Base-by-base conservation (phyloP, 2,113 vertebrate genomes). In the Clarias magur region DNA sequence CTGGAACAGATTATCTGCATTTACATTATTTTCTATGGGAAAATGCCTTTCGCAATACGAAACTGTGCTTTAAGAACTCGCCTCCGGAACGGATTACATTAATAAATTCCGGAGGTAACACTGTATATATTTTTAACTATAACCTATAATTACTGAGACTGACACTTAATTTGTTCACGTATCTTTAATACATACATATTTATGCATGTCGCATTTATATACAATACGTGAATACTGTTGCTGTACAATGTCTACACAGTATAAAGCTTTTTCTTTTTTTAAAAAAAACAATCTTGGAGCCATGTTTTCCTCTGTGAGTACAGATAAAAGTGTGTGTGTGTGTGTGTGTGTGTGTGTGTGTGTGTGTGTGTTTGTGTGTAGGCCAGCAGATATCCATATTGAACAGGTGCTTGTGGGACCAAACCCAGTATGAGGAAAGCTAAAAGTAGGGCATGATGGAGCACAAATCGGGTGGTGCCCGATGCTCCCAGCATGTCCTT, bases 291-390 rank as follows among this genome's bases (percentile, higher is more conserved):
- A 2, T 13, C 65, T 70, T 70, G 7, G 75, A 80, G 54, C 76
- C 9, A n/a, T 3, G 30, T 68, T 27, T 68, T 13, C n/a, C 60
- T 57, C n/a, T 60, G 53, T 59, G 42, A 16, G 16, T 59, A 19
- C 48, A 48, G 48, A 48, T 48, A 8, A 48, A 48, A 16, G 81
- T 67, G 59, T 83, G 81, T 82, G 80, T 73, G 68, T 73, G 48
- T 84, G 63, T n/a, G n/a, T n/a, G 34, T 57, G 19, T 76, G 57
- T 85, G 30, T 85, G 48, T 81, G 57, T 81, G 27, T 85, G 72
- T 63, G 72, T 85, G 70, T 86, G 84, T 81, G 63, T 81, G 53
- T 87, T 59, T 78, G 72, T 87, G 82, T 62, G 75, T 75, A 13
- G 48, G 72, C 19, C 19, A 68, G 48, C 65, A 27, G 38, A 48